A percentile compares a stretch with the other conserved stretches of the same genome.
phyloP scores from a whole-genome alignment of 2,797 vertebrate genomes.

The Leuciscus waleckii region DNA sequence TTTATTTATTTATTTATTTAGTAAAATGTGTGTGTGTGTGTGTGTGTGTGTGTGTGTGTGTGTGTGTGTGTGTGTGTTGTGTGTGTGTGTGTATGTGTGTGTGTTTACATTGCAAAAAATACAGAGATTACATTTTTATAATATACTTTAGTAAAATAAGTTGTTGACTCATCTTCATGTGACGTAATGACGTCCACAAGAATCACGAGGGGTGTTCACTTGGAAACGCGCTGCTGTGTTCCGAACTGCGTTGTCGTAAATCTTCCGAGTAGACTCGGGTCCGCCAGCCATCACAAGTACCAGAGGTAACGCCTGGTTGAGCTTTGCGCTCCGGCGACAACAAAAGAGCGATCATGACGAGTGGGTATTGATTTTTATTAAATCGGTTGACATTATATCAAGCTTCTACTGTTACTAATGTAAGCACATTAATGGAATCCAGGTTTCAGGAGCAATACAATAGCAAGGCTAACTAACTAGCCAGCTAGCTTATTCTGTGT shows the following conservation, averaged over 20 bases:
- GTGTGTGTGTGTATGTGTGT: too few species aligned
- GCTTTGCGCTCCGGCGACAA: constrained; percentile 42
- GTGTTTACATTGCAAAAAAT: too few species aligned
- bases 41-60: too few species aligned
- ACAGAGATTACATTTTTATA: too few species aligned
- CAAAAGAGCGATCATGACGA: constrained; percentile 41
- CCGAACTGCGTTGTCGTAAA: constrained; percentile 23
- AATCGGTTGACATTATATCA: background rate
- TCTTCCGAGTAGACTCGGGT: background rate
- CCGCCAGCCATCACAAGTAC: constrained; percentile 27
- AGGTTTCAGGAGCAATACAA: background rate
- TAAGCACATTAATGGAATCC: background rate
- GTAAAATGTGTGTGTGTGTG: too few species aligned
- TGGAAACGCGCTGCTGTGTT: constrained; percentile 12
- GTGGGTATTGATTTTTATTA: constrained; percentile 24
- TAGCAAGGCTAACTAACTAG: constrained; percentile 20
- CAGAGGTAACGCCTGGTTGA: constrained; percentile 29
- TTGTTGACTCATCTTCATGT: background rate
- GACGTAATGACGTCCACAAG: background rate
- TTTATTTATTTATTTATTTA: background rate
- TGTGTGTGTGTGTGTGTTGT: too few species aligned
- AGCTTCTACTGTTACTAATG: background rate
- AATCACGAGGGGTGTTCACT: background rate
- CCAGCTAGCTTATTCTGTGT: constrained; percentile 4
- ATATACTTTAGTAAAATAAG: background rate